Evolutionary conservation across 2,797 vertebrate species (phyloP).

Genomic region (Synanceia verrucosa): DNA sequence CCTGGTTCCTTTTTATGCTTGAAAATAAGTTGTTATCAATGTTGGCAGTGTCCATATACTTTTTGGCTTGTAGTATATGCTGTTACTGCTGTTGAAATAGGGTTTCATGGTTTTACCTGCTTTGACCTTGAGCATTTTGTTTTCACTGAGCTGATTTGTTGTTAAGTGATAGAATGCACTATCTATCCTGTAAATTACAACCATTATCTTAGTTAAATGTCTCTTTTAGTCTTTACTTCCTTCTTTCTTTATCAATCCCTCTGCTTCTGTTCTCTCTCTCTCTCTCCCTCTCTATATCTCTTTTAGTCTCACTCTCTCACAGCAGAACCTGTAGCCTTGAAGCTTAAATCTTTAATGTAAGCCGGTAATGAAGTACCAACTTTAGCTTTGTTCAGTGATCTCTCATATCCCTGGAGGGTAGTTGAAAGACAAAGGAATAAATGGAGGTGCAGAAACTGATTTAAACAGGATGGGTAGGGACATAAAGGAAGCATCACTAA

Average conservation of each 20-base stretch:
- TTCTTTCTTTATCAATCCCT: neutral
- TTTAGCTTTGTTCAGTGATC: constrained; percentile 55
- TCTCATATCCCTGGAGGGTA: constrained; percentile 51
- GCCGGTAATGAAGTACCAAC: constrained; percentile 75
- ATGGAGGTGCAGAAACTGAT: constrained; percentile 29
- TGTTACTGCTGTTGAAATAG: neutral
- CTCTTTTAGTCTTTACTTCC: neutral
- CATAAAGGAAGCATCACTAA: constrained; percentile 14
- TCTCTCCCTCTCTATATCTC: constrained; percentile 7
- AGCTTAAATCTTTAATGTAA: constrained; percentile 80
- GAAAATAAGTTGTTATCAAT: neutral
- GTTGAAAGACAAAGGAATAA: constrained; percentile 67
- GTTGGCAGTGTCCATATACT: neutral
- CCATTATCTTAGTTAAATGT: constrained; percentile 13
- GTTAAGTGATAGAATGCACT: neutral
- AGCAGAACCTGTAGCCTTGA: constrained; percentile 61
- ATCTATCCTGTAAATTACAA: neutral
- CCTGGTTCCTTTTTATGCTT: neutral
- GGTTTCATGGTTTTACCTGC: neutral
- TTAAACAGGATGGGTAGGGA: constrained; percentile 25
- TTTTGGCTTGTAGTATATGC: neutral
- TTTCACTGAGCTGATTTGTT: neutral
- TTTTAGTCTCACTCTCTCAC: constrained; percentile 19
- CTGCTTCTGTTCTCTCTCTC: neutral
- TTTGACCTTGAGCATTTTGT: neutral